Conservation (phyloP, 2,888 invertebrate species). For the Limenitis camilla region DNA sequence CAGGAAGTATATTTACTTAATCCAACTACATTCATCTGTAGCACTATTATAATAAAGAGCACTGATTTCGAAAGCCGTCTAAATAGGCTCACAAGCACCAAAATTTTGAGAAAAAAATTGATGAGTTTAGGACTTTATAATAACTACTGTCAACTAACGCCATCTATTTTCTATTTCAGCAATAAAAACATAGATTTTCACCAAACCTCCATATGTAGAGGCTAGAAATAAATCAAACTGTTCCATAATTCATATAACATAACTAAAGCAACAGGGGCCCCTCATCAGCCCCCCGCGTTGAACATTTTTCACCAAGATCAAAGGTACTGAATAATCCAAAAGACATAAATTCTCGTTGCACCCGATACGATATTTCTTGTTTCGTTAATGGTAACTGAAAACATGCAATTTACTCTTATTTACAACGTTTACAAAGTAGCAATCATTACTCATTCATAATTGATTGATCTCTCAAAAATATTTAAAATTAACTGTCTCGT, state of each 20-base stretch:
- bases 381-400: slow-evolving; percentile 5
- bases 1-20: too few relatives aligned
- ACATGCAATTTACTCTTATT: slow-evolving; percentile 9
- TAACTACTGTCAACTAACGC: background rate
- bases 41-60: too few relatives aligned
- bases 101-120: too few relatives aligned
- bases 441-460: background rate
- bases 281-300: slow-evolving; percentile 58
- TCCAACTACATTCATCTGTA: too few relatives aligned
- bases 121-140: too few relatives aligned
- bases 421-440: background rate
- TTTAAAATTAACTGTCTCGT: background rate
- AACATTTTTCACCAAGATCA: slow-evolving; percentile 60
- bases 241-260: slow-evolving; percentile 65
- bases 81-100: too few relatives aligned
- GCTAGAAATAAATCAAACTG: slow-evolving; percentile 56
- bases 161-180: background rate
- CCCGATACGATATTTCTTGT: slow-evolving; percentile 41
- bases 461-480: slow-evolving; percentile 5
- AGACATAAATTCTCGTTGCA: slow-evolving; percentile 43
- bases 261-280: slow-evolving; percentile 46
- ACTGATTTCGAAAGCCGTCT: too few relatives aligned
- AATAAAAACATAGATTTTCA: background rate
- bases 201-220: slow-evolving; percentile 32
- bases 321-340: slow-evolving; percentile 42